These are phyloP conservation scores for Orchesella cincta DNA, from an alignment of 1,140 invertebrate genomes.

Conservation along the genomic window DNA sequence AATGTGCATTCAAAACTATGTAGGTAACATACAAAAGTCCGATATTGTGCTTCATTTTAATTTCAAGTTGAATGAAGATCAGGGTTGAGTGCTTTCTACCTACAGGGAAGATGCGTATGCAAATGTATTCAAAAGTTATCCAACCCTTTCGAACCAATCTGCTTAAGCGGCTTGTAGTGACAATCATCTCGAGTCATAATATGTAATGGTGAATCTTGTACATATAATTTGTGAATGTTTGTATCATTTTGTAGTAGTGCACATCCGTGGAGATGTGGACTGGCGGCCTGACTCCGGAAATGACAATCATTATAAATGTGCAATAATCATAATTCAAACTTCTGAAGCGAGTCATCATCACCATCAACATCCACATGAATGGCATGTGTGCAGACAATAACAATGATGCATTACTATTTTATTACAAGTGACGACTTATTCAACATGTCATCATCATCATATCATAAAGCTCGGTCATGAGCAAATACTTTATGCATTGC, in stretches of 20 bases:
- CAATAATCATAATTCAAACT: conserved; percentile 9
- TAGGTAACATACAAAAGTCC: too few relatives aligned
- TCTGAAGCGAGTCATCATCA: not conserved
- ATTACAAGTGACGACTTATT: too few relatives aligned
- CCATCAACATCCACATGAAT: not conserved
- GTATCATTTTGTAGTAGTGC: not conserved
- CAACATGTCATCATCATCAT: too few relatives aligned
- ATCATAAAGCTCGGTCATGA: too few relatives aligned
- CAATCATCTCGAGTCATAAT: too few relatives aligned
- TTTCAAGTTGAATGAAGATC: not conserved
- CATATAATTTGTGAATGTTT: not conserved
- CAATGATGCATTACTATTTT: not conserved
- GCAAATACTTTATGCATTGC: not conserved
- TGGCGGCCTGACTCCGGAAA: not conserved
- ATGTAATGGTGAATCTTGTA: too few relatives aligned
- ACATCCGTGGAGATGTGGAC: not conserved
- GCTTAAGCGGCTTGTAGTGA: too few relatives aligned
- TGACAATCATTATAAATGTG: conserved; percentile 19
- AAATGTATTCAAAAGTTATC: too few relatives aligned
- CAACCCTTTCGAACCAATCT: too few relatives aligned
- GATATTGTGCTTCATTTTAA: not conserved
- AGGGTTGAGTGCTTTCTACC: not conserved
- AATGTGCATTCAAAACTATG: too few relatives aligned
- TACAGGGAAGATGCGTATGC: not conserved
- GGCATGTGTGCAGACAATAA: not conserved